Percentiles rank a stretch among this genome's conserved stretches.
These are phyloP conservation scores for Lymantria dispar DNA, from an alignment of 2,888 invertebrate genomes.

Conservation along the genomic window DNA sequence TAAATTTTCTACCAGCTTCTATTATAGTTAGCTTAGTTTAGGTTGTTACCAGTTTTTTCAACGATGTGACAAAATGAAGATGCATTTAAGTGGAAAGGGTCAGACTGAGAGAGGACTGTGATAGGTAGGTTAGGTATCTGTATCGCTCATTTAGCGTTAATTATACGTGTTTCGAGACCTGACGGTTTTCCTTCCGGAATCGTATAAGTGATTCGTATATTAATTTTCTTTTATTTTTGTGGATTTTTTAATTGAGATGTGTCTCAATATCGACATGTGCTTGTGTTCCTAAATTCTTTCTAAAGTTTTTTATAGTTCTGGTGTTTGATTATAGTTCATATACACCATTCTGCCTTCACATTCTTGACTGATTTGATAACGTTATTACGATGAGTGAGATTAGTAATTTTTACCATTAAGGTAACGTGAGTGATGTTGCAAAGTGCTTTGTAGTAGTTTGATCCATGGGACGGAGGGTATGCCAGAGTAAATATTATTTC, in stretches of 20 bases:
- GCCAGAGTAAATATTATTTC: slow-evolving; percentile 73
- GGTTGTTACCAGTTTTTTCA: slow-evolving; percentile 78
- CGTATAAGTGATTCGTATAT: slow-evolving; percentile 48
- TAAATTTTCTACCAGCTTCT: slow-evolving; percentile 67
- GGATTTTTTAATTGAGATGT: slow-evolving; percentile 20
- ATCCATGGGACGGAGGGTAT: slow-evolving; percentile 56
- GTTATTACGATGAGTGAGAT: slow-evolving; percentile 69
- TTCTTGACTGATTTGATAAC: slow-evolving; percentile 70
- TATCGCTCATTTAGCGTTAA: slow-evolving; percentile 77
- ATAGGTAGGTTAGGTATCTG: slow-evolving; percentile 78
- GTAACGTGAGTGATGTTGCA: slow-evolving; percentile 62
- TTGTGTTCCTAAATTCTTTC: slow-evolving; percentile 55
- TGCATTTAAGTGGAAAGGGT: slow-evolving; percentile 79
- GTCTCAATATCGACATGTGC: slow-evolving; percentile 20
- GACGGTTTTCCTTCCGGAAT: slow-evolving; percentile 49
- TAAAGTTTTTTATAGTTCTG: slow-evolving; percentile 23
- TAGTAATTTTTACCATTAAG: slow-evolving; percentile 69
- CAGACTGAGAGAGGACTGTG: slow-evolving; percentile 83
- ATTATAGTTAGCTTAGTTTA: slow-evolving; percentile 71
- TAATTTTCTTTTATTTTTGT: slow-evolving; percentile 29
- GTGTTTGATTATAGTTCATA: slow-evolving; percentile 2
- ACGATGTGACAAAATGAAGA: slow-evolving; percentile 70
- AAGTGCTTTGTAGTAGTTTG: slow-evolving; percentile 68
- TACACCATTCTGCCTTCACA: slow-evolving; percentile 36
- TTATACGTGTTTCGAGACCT: slow-evolving; percentile 57